phyloP scores from a whole-genome alignment of 1,140 invertebrate genomes.

The Saccostrea echinata region DNA sequence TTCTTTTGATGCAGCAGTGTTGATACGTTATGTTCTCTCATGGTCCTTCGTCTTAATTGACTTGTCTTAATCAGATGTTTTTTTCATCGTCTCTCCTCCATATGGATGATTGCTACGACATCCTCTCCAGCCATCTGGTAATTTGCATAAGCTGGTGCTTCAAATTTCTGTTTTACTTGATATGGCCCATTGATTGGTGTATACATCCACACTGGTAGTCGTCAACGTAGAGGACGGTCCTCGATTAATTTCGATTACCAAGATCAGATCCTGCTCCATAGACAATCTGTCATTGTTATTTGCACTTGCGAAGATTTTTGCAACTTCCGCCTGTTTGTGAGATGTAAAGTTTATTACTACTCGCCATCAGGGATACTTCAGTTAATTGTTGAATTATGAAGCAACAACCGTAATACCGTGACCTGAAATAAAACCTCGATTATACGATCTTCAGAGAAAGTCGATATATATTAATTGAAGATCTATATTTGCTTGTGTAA shows the following conservation, averaged over 20 bases:
- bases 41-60: neutral
- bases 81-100: neutral
- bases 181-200: conserved; percentile 14
- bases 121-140: neutral
- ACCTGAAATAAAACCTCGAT: neutral
- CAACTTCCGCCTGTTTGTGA: neutral
- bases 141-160: conserved; percentile 21
- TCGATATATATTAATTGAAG: neutral
- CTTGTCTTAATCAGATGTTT: neutral
- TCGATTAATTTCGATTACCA: neutral
- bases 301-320: neutral
- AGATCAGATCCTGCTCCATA: neutral
- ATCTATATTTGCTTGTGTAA: neutral
- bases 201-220: neutral
- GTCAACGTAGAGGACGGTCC: neutral
- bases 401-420: neutral
- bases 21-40: neutral
- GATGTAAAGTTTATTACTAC: conserved; percentile 4
- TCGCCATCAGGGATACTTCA: conserved; percentile 8
- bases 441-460: neutral
- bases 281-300: neutral
- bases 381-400: conserved; percentile 24
- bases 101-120: neutral
- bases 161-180: neutral
- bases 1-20: neutral